Base-by-base conservation (phyloP, 2,888 invertebrate species). In the Mechanitis mazaeus region DNA sequence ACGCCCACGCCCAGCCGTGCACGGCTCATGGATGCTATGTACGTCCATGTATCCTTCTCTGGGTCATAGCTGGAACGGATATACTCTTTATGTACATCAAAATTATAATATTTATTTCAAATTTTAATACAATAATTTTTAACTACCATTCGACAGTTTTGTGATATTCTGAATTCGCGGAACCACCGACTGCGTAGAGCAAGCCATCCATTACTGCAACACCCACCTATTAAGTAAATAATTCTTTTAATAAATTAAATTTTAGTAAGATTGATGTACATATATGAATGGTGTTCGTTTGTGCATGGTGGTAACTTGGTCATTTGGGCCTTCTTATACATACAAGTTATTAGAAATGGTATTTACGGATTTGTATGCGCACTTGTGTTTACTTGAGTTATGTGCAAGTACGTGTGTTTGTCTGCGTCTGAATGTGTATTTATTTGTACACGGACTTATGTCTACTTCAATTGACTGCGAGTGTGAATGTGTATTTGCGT, bases 131-230 rank as follows among this genome's bases (percentile, higher is more conserved):
- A 9, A 3, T 20, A 2, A 20, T 47, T 20, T 47, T 28, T 28
- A 79, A 92, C 87, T 79, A 96, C 96, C 94, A 96, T 92, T 98
- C 98, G 2, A 97, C 97, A 63, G 95, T 94, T 78, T 93, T 95
- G 77, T 97, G 97, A 81, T 96, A 96, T 73, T 94, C 94, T 3
- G 94, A 92, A 31, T 95, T 96, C 6, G 96, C 94, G 3, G 97
- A 96, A 0, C 98, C 98, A 0, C 98, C 98, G 0, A 97, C 96
- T 3, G 97, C 97, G 79, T 98, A 98, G 61, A 98, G 87, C 67
- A 96, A 87, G 33, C 96, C 96, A 76, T 98, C 97, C 94, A 98
- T 95, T 9, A 97, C 97, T n/a, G 96, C 97, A 3, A 97, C 97
- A 6, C 97, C 97, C 31, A 97, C 92, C 90, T 90, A 72, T n/a